Evolutionary conservation across 2,113 vertebrate genomes (phyloP).

Genomic region (Tetrax tetrax): DNA sequence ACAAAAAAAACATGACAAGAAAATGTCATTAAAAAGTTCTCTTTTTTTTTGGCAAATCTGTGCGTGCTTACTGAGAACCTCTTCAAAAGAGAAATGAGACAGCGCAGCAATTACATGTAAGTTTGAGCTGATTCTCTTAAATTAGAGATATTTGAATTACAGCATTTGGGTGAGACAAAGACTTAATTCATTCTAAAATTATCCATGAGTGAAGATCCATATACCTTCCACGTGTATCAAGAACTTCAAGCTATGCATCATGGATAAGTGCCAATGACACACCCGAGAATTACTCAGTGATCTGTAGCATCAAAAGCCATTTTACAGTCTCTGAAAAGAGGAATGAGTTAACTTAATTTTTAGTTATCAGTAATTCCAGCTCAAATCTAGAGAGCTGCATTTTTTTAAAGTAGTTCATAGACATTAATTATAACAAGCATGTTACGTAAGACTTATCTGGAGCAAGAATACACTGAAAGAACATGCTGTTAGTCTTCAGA

Average conservation of each 20-base stretch:
- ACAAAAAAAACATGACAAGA: background rate
- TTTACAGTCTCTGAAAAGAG: background rate
- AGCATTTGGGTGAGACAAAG: background rate
- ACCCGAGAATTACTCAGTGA: background rate
- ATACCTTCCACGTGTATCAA: background rate
- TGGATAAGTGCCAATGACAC: background rate
- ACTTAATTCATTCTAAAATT: background rate
- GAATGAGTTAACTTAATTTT: background rate
- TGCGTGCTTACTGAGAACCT: background rate
- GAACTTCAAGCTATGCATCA: background rate
- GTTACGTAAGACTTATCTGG: background rate
- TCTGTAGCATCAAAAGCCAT: background rate
- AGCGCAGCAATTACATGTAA: background rate
- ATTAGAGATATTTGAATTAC: background rate
- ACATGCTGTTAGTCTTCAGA: background rate
- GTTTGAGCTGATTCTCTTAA: background rate
- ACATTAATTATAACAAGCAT: background rate
- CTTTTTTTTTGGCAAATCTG: background rate
- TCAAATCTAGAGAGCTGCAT: background rate
- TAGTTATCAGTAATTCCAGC: background rate
- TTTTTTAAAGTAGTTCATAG: background rate
- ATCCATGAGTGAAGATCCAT: background rate
- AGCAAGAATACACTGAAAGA: background rate
- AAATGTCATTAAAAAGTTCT: background rate
- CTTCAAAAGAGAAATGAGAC: background rate